Conservation (phyloP, 2,888 invertebrate genomes). For the Xestia rhomboidea region DNA sequence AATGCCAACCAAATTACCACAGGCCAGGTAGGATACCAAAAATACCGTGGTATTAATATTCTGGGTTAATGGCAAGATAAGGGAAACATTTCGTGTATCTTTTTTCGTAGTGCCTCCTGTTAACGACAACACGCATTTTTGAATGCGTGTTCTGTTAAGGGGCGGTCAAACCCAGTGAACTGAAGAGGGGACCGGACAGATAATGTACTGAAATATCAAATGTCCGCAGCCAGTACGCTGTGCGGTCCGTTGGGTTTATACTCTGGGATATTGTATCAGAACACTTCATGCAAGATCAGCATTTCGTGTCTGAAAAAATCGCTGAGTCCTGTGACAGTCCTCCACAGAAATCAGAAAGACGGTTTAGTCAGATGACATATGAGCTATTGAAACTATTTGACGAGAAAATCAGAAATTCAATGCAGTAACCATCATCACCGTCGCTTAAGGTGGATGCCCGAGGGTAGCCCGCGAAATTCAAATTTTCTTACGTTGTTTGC, state of each 20-base stretch:
- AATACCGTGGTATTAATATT: constrained; percentile 57
- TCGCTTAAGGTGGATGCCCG: too few relatives aligned
- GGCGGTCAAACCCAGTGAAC: not conserved
- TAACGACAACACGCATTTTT: constrained; percentile 12
- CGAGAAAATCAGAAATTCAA: too few relatives aligned
- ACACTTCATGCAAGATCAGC: not conserved
- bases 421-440: too few relatives aligned
- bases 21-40: constrained; percentile 34
- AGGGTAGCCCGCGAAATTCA: too few relatives aligned
- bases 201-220: not conserved
- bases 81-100: constrained; percentile 37
- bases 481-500: too few relatives aligned
- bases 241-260: not conserved
- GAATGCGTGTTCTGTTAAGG: not conserved
- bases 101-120: not conserved
- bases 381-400: too few relatives aligned
- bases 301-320: not conserved
- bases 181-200: not conserved
- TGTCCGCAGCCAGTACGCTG: not conserved
- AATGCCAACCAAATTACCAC: constrained; percentile 54
- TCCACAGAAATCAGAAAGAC: not conserved
- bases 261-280: not conserved
- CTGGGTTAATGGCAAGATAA: constrained; percentile 60
- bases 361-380: not conserved
- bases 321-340: not conserved